Evolutionary conservation across 2,797 vertebrate genomes (phyloP), one percentile per base, ranked within the genome.

Genomic region (Notamacropus eugenii): DNA sequence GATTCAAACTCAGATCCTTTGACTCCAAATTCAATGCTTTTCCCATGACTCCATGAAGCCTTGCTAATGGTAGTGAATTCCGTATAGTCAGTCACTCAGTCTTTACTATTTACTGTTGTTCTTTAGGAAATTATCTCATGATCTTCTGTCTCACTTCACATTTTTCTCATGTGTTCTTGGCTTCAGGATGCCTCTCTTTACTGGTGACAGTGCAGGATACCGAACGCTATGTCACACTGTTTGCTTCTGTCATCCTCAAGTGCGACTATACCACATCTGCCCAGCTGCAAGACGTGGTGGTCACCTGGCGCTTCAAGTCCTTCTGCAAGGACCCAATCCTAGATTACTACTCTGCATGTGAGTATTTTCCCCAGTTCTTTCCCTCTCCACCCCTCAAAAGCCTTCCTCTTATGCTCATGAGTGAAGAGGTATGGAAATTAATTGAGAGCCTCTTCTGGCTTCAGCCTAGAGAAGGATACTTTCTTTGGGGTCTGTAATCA

Each of bases 281-380:
- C 0, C 99, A 97, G 97, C 97, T 98, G 67, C 99, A 99, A 96
- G 99, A 99, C 0, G 99, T 99, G n/a, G 97, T 99, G n/a, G 98
- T 99, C 98, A 99, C 99, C 2, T 99, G 99, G 99, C 99, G 96
- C 95, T 99, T 62, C 98, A 99, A 99, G 98, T 99, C 99, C 93
- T 99, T 99, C 98, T 99, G 99, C 98, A 99, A 99, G 98, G 99
- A 99, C 97, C 99, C 99, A 0, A 99, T 99, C 93, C 99, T 99
- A 96, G 99, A 99, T 87, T 99, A 99, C 98, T 99, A 99, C 97
- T 99, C 99, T 57, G 98, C 98, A 95, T 99, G 99, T 99, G 97
- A 99, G 98, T 98, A 54, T 57, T 59, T 90, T 12, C 0, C 56
- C 24, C 0, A 0, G 5, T 27, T 46, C 19, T 14, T n/a, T 34